Conservation (phyloP, 1,140 invertebrate species). For the Chrysoperla carnea region DNA sequence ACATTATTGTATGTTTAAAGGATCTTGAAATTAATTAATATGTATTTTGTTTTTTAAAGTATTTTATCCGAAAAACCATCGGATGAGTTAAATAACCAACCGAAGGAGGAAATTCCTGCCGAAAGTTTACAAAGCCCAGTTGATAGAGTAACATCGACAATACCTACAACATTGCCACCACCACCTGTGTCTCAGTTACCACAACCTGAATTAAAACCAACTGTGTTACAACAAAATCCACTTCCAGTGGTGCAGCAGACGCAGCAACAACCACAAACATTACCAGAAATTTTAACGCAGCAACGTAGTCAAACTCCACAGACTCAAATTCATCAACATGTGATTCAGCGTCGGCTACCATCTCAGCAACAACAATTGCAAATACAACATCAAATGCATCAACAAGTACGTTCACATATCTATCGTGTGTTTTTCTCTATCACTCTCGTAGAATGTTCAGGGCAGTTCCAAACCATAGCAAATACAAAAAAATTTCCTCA, state of each 20-base stretch:
- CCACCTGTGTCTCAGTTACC: constrained; percentile 1
- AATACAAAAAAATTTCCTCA: no score
- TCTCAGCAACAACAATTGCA: constrained; percentile 12
- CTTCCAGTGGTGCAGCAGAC: constrained; percentile 2
- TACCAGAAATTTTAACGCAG: constrained; percentile 1
- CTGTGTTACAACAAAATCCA: not conserved
- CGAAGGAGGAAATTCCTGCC: no score
- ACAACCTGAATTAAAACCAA: not conserved
- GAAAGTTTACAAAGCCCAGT: not conserved
- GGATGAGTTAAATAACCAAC: no score
- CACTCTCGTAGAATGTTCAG: no score
- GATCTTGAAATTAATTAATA: no score
- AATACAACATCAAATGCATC: constrained; percentile 23
- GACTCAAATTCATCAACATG: not conserved
- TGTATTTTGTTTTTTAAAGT: no score
- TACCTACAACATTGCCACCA: constrained; percentile 2
- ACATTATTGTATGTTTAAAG: no score
- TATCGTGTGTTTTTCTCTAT: not conserved
- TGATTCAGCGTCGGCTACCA: constrained; percentile 3
- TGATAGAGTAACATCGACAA: not conserved
- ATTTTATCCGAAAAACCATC: no score
- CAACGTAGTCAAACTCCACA: constrained; percentile 3
- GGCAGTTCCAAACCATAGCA: no score
- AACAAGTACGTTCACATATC: constrained; percentile 15
- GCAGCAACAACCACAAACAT: constrained; percentile 3